Evolutionary conservation across 2,113 vertebrate species (phyloP).

Genomic region (Archilochus colubris): DNA sequence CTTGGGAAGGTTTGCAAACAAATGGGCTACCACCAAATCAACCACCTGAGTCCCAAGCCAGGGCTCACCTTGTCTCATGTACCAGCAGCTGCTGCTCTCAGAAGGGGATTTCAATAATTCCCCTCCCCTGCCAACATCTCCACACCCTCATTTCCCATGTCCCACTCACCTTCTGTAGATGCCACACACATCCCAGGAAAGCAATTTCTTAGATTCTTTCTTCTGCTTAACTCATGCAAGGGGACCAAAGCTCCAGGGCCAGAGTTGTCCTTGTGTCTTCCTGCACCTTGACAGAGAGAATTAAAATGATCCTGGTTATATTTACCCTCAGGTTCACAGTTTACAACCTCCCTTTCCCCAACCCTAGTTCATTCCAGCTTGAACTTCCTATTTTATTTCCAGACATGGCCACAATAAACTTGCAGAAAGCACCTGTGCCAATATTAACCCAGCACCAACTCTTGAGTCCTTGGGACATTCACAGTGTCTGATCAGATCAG

Average conservation of each 20-base stretch:
- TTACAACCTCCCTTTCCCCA: background rate
- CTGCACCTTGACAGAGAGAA: background rate
- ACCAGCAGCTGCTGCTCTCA: background rate
- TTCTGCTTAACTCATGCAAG: background rate
- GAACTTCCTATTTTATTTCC: background rate
- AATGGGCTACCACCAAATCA: background rate
- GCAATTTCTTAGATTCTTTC: background rate
- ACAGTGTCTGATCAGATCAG: background rate
- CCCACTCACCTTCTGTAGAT: background rate
- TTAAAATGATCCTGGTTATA: background rate
- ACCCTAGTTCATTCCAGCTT: background rate
- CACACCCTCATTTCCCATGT: background rate
- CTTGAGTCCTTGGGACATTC: background rate
- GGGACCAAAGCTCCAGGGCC: background rate
- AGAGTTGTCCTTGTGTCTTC: background rate
- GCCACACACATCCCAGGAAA: background rate
- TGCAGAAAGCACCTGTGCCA: too few relatives aligned
- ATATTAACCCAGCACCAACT: too few relatives aligned
- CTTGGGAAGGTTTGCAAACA: background rate
- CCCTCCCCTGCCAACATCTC: background rate
- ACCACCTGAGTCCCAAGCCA: background rate
- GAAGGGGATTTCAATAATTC: background rate
- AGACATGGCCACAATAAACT: background rate
- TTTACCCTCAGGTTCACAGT: background rate
- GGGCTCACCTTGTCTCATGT: accelerated